Base-by-base conservation (phyloP, 2,113 vertebrate genomes). In the Hemiscyllium ocellatum region DNA sequence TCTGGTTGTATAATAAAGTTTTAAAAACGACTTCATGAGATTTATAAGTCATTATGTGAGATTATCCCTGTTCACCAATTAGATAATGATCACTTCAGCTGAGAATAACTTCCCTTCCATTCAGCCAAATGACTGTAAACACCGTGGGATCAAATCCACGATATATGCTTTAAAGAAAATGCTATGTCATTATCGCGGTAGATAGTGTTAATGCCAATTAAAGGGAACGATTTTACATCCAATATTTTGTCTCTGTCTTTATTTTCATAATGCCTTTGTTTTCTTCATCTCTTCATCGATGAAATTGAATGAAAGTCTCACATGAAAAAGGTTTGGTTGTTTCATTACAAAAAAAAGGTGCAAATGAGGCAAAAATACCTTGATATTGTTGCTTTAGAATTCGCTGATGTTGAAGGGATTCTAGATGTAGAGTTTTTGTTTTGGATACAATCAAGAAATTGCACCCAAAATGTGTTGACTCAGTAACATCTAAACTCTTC, bases 211-310 rank as follows among this genome's bases (percentile, higher is more conserved):
- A 66, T 93, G 89, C 61, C 61, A 93, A 93, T 93, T 66, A 93
- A 93, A 93, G 33, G 65, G 89, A 93, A 95, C 47, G 24, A 72
- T 95, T 95, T 95, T 95, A 52, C 94, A 72, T 95, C 94, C 24
- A 37, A 47, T 72, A 29, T 52, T 19, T 52, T 15, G 94, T 76
- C 69, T 95, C 69, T 76, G 15, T 2, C 47, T 95, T 68, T 69
- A 22, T 50, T 95, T 95, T 50, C 72, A 10, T 66, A 22, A 65
- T 66, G 61, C 37, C 29, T 8, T 20, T 52, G 52, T 86, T 86
- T 86, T 50, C 83, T 19, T 86, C 19, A 86, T 80, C n/a, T 42
- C 37, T 19, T 83, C 33, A 83, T n/a, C 0, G 5, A 22, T 37
- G 20, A 50, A 47, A 20, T 19, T 50, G 37, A 22, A 85, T 37